Conservation (phyloP, 2,113 vertebrate species). For the Speoplatyrhinus poulsoni region DNA sequence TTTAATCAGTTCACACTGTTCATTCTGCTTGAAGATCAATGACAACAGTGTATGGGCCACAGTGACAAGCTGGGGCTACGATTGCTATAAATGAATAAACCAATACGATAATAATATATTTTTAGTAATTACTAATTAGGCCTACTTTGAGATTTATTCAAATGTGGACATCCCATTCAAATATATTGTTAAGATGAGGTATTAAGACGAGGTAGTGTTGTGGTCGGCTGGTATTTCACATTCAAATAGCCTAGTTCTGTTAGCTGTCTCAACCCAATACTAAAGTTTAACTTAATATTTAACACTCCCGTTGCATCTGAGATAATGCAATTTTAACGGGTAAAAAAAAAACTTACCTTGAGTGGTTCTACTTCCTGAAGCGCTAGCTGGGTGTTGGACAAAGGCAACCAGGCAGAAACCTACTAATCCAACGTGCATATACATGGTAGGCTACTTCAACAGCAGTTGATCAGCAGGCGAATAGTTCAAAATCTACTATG, state of each 20-base stretch:
- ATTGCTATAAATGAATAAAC: constrained; percentile 18
- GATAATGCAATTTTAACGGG: constrained; percentile 21
- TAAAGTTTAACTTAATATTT: not conserved
- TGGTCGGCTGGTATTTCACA: too few species aligned
- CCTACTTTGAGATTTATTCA: too few species aligned
- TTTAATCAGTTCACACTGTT: constrained; percentile 49
- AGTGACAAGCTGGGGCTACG: constrained; percentile 1
- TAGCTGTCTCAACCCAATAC: not conserved
- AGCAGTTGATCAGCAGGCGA: constrained; percentile 41
- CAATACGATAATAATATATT: not conserved
- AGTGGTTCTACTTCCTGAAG: constrained; percentile 82
- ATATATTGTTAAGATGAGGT: too few species aligned
- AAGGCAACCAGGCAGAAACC: constrained; percentile 85
- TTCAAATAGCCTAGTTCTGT: not conserved
- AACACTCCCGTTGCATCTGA: not conserved
- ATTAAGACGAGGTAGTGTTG: too few species aligned
- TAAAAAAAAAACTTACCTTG: constrained; percentile 85
- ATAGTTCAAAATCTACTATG: constrained; percentile 52
- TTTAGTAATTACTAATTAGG: not conserved
- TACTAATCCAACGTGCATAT: constrained; percentile 80
- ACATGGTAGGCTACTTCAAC: constrained; percentile 66
- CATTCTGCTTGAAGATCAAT: constrained; percentile 50
- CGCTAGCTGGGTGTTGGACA: constrained; percentile 83
- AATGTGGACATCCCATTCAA: too few species aligned
- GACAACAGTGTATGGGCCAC: constrained; percentile 6